Percentiles rank a stretch among this genome's conserved stretches.
Evolutionary conservation across 2,113 vertebrate species (phyloP).

Genomic region (Sakesphorus luctuosus): DNA sequence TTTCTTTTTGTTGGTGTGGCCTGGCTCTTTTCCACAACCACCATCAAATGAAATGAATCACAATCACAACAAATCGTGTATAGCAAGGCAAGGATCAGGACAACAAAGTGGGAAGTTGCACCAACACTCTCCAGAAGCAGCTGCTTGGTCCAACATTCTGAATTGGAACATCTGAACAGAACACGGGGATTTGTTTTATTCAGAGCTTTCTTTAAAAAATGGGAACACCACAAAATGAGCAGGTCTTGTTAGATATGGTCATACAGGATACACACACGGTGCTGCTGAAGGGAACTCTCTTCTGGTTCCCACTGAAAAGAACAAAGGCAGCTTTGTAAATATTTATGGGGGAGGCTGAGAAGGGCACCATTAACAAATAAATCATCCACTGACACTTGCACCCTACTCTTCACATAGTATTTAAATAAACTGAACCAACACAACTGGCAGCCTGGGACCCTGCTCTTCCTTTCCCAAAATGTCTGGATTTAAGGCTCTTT

Average conservation of each 20-base stretch:
- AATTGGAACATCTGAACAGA: not conserved
- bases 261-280: not conserved
- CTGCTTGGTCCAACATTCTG: not conserved
- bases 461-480: slow-evolving; percentile 25
- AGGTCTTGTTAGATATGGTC: not conserved
- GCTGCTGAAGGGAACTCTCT: not conserved
- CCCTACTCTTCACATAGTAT: slow-evolving; percentile 37
- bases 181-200: slow-evolving; percentile 18
- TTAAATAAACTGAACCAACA: not conserved
- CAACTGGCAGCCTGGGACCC: slow-evolving; percentile 8
- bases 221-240: slow-evolving; percentile 16
- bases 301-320: not conserved
- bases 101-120: not conserved
- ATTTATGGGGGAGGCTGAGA: not conserved
- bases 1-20: not conserved
- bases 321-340: slow-evolving; percentile 26
- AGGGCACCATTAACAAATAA: slow-evolving; percentile 30
- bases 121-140: slow-evolving; percentile 11
- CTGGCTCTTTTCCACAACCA: not conserved
- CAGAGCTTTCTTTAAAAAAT: slow-evolving; percentile 22
- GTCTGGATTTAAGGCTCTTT: slow-evolving; percentile 43
- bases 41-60: not conserved
- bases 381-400: slow-evolving; percentile 25
- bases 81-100: not conserved
- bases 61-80: not conserved